These are phyloP conservation scores for Diaphora mendica DNA, from an alignment of 2,888 invertebrate species.

Conservation along the genomic window DNA sequence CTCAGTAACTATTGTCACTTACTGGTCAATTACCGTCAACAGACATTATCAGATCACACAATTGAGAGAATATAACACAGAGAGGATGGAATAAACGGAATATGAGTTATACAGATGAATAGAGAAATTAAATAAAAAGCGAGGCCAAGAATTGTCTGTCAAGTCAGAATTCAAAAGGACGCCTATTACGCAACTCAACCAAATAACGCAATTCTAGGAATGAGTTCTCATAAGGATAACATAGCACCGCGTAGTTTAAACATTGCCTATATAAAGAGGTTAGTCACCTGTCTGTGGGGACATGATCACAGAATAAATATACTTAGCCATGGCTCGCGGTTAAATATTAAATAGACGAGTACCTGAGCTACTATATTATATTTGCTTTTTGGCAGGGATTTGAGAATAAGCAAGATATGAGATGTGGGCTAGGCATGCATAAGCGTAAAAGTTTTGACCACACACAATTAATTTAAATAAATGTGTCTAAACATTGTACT, in stretches of 20 bases:
- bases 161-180: not conserved
- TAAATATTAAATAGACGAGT: not conserved
- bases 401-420: not conserved
- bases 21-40: too few species aligned
- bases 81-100: too few species aligned
- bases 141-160: too few species aligned
- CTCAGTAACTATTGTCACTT: too few species aligned
- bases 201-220: conserved; percentile 18
- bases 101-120: too few species aligned
- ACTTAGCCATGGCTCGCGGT: not conserved
- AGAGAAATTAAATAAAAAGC: too few species aligned
- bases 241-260: conserved; percentile 12
- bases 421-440: too few species aligned
- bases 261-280: conserved; percentile 44
- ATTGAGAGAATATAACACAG: too few species aligned
- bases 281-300: conserved; percentile 38
- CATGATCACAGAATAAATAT: conserved; percentile 23
- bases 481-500: too few species aligned
- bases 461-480: too few species aligned
- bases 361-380: not conserved
- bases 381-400: not conserved
- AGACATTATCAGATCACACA: too few species aligned
- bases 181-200: not conserved
- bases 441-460: too few species aligned
- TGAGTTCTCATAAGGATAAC: conserved; percentile 22